Conservation (phyloP, 2,888 invertebrate species). For the Matsumyia berberina region DNA sequence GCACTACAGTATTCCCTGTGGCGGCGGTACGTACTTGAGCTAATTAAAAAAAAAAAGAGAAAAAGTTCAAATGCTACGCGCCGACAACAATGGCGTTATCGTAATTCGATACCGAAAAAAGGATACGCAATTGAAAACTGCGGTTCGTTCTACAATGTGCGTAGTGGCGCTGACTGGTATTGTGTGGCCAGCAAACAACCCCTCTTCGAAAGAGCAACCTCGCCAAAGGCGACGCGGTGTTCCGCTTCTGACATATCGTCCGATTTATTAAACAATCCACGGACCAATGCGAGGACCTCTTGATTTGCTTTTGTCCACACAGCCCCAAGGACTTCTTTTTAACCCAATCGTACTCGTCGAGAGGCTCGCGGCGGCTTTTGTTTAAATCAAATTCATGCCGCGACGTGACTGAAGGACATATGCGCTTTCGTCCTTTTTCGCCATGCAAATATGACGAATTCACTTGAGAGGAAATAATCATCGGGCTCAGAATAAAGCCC, state of each 20-base stretch:
- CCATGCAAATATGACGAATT: slow-evolving; percentile 48
- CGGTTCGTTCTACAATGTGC: slow-evolving; percentile 48
- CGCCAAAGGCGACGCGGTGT: slow-evolving; percentile 28
- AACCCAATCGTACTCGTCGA: slow-evolving; percentile 48
- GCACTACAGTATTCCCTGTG: slow-evolving; percentile 19
- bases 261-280: slow-evolving; percentile 42
- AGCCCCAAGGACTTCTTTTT: slow-evolving; percentile 33
- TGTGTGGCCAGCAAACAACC: slow-evolving; percentile 25
- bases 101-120: slow-evolving; percentile 65
- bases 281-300: slow-evolving; percentile 61
- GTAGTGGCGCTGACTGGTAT: slow-evolving; percentile 48
- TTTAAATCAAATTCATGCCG: slow-evolving; percentile 51
- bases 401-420: slow-evolving; percentile 41
- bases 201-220: slow-evolving; percentile 49
- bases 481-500: slow-evolving; percentile 67
- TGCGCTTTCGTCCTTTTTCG: slow-evolving; percentile 40
- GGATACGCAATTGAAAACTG: slow-evolving; percentile 64
- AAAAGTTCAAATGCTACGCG: slow-evolving; percentile 51
- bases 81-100: slow-evolving; percentile 63
- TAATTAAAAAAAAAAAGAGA: slow-evolving; percentile 66
- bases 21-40: slow-evolving; percentile 64
- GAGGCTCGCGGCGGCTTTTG: slow-evolving; percentile 43
- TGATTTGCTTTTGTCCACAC: slow-evolving; percentile 35
- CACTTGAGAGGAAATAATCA: slow-evolving; percentile 62
- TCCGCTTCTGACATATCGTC: slow-evolving; percentile 67